Evolutionary conservation across 1,140 invertebrate genomes (phyloP).

Genomic region (Drosophila kohkoa): DNA sequence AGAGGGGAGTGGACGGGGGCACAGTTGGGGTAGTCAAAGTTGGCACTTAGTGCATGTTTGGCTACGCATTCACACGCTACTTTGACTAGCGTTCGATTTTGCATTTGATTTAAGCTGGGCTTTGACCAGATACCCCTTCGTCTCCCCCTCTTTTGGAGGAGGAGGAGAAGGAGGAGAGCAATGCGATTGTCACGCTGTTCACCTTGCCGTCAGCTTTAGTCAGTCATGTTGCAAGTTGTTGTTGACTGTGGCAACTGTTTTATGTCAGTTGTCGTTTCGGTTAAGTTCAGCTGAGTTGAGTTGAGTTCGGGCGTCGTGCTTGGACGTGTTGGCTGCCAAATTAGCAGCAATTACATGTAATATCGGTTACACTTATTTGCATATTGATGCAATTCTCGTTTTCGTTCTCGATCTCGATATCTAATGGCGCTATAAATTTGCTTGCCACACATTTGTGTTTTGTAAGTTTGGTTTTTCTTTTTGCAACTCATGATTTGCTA

Average conservation of each 20-base stretch:
- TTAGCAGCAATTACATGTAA: conserved; percentile 84
- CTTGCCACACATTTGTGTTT: conserved; percentile 64
- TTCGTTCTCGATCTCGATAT: conserved; percentile 31
- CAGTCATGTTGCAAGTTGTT: conserved; percentile 61
- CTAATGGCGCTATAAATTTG: conserved; percentile 81
- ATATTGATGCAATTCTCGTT: conserved; percentile 78
- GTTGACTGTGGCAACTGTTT: conserved; percentile 72
- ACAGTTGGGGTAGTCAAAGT: not conserved
- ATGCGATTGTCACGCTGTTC: conserved; percentile 70
- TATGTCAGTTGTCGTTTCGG: conserved; percentile 30
- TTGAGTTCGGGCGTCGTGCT: conserved; percentile 63
- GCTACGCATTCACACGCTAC: conserved; percentile 71
- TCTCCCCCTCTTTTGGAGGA: not conserved
- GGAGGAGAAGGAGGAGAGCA: not conserved
- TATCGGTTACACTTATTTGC: conserved; percentile 81
- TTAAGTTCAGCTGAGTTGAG: not conserved
- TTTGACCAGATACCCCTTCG: conserved; percentile 9
- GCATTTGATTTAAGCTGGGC: conserved; percentile 59
- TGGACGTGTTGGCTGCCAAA: conserved; percentile 82
- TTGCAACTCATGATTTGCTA: conserved; percentile 54
- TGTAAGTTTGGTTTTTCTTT: not conserved
- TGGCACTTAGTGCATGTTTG: conserved; percentile 34
- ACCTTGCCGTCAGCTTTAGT: conserved; percentile 77
- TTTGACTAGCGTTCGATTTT: conserved; percentile 62
- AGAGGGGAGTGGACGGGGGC: not conserved